These are phyloP conservation scores for Crenuchus spilurus DNA, from an alignment of 2,797 vertebrate genomes.

Conservation along the genomic window DNA sequence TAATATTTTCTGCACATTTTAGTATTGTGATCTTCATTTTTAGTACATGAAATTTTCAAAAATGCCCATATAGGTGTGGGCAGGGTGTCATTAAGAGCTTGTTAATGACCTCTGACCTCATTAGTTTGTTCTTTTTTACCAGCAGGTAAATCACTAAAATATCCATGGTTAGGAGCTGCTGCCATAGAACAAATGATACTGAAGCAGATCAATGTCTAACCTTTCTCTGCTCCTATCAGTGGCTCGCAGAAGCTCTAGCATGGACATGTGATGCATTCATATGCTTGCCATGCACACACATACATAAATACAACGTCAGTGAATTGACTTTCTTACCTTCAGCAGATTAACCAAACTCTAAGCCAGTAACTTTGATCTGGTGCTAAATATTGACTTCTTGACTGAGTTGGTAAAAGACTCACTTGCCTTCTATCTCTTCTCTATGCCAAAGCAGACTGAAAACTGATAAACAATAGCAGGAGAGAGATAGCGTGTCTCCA, in stretches of 20 bases:
- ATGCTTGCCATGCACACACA: neutral
- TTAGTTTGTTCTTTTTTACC: too few species aligned
- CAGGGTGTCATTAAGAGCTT: too few species aligned
- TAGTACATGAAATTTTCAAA: too few species aligned
- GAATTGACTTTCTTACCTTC: neutral
- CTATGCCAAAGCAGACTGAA: slow-evolving; percentile 26
- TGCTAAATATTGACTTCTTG: slow-evolving; percentile 19
- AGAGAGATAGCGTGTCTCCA: slow-evolving; percentile 67
- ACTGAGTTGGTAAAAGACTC: slow-evolving; percentile 37
- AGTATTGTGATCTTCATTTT: too few species aligned
- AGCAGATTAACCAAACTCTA: slow-evolving; percentile 8
- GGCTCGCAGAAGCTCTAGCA: neutral
- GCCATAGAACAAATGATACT: slow-evolving; percentile 12
- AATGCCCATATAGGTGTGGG: too few species aligned
- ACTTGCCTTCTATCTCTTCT: slow-evolving; percentile 17
- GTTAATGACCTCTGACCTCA: too few species aligned
- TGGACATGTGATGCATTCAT: neutral
- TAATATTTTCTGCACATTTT: too few species aligned
- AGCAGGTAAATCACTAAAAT: too few species aligned
- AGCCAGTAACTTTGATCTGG: neutral
- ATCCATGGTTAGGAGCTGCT: too few species aligned
- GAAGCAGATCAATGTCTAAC: slow-evolving; percentile 3
- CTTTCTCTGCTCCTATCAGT: neutral
- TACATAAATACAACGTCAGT: neutral
- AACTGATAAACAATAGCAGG: slow-evolving; percentile 63